Conservation (phyloP, 92 coral and sea anemone species). For the Phenganax subtilis region DNA sequence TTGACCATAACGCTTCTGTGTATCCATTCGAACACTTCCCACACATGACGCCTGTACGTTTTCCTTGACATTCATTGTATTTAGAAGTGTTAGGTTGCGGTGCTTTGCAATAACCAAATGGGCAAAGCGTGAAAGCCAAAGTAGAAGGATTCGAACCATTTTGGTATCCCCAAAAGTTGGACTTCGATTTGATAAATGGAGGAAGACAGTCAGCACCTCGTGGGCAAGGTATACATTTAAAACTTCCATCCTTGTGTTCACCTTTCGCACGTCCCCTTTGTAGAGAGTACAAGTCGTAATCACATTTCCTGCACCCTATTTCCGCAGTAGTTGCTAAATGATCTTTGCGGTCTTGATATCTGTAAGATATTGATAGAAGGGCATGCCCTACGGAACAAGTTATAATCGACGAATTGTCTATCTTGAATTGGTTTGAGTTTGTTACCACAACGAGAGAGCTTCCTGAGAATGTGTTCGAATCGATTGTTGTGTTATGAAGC, state of each 20-base stretch:
- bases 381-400: constrained; percentile 41
- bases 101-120: constrained; percentile 61
- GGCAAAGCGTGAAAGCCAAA: constrained; percentile 62
- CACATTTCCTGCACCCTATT: constrained; percentile 49
- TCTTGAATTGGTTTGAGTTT: neutral
- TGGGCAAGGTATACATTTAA: constrained; percentile 68
- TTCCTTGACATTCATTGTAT: constrained; percentile 68
- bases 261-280: constrained; percentile 53
- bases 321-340: constrained; percentile 41
- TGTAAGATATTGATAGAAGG: constrained; percentile 5
- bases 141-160: constrained; percentile 25
- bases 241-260: constrained; percentile 18
- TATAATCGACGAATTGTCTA: constrained; percentile 39
- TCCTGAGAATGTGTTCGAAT: neutral
- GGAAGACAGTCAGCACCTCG: constrained; percentile 63
- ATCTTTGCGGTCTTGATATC: constrained; percentile 12
- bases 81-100: constrained; percentile 24
- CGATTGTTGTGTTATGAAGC: constrained; percentile 35
- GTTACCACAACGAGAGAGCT: constrained; percentile 25
- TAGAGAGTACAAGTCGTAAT: constrained; percentile 53
- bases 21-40: constrained; percentile 59
- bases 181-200: constrained; percentile 44
- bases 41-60: constrained; percentile 70
- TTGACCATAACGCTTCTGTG: constrained; percentile 65
- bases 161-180: constrained; percentile 71